phyloP scores from a whole-genome alignment of 37 sponge, comb jelly and placozoan species.

The Aphrocallistes beatrix region DNA sequence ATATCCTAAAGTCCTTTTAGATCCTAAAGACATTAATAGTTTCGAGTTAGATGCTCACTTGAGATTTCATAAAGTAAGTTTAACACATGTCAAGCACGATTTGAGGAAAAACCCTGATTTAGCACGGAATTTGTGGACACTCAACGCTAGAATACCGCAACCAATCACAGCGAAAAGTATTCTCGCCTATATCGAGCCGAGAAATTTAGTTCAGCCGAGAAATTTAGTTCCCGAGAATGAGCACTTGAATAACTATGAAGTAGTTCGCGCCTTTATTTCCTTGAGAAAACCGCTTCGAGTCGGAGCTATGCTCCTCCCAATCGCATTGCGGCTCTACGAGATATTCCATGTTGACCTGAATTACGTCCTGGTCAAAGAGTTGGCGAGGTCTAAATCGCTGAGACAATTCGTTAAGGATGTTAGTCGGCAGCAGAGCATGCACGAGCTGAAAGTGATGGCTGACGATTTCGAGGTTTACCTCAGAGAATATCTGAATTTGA shows the following conservation, averaged over 20 bases:
- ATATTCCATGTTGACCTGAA: neutral
- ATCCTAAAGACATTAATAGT: neutral
- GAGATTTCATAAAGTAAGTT: neutral
- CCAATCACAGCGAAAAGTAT: neutral
- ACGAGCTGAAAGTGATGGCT: neutral
- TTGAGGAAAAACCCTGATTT: neutral
- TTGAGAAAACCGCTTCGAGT: slow-evolving; percentile 2
- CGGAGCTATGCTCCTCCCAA: neutral
- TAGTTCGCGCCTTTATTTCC: neutral
- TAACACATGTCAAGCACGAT: neutral
- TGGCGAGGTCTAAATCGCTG: neutral
- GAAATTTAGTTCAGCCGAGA: neutral
- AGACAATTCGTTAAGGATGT: neutral
- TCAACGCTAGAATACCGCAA: neutral
- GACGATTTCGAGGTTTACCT: neutral
- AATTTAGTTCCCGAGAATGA: too few relatives aligned
- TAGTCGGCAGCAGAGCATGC: neutral
- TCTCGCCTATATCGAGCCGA: neutral
- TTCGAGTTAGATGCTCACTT: neutral
- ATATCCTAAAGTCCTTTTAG: neutral
- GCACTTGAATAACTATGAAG: neutral
- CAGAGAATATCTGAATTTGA: neutral
- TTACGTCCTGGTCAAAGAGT: neutral
- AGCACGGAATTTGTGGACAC: neutral
- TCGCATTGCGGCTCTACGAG: neutral